Evolutionary conservation across 2,113 vertebrate genomes (phyloP).

Genomic region (Hoplias malabaricus): DNA sequence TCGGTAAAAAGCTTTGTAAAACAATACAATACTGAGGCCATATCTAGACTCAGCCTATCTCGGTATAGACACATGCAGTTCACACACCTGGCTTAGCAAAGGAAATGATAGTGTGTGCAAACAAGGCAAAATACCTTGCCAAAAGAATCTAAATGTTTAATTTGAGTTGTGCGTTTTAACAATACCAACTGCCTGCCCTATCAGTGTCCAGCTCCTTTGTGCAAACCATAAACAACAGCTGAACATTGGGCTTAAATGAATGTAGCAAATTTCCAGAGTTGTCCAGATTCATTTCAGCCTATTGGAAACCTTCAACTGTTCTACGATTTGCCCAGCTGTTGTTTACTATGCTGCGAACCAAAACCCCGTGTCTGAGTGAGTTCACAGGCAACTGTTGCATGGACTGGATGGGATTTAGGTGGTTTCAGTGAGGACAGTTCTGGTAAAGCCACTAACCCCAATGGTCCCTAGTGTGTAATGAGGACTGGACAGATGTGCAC

Average conservation of each 20-base stretch:
- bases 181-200: conserved; percentile 48
- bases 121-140: conserved; percentile 28
- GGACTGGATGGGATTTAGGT: conserved; percentile 3
- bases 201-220: no score
- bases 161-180: conserved; percentile 46
- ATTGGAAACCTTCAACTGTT: conserved; percentile 16
- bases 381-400: conserved; percentile 45
- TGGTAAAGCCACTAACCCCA: conserved; percentile 18
- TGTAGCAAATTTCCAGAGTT: conserved; percentile 26
- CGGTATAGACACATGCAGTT: conserved; percentile 25
- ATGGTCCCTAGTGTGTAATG: conserved; percentile 6
- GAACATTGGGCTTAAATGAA: no score
- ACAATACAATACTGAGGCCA: not conserved
- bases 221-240: no score
- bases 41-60: not conserved
- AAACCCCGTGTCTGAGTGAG: conserved; percentile 28
- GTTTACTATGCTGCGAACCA: conserved; percentile 40
- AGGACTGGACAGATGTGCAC: conserved; percentile 49
- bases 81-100: conserved; percentile 1
- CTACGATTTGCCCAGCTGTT: conserved; percentile 60
- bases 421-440: conserved; percentile 9
- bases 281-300: conserved; percentile 47
- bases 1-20: not conserved
- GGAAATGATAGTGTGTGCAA: conserved; percentile 18
- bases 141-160: conserved; percentile 59